Base-by-base conservation (phyloP, 2,888 invertebrate genomes). In the Baccha elongata region DNA sequence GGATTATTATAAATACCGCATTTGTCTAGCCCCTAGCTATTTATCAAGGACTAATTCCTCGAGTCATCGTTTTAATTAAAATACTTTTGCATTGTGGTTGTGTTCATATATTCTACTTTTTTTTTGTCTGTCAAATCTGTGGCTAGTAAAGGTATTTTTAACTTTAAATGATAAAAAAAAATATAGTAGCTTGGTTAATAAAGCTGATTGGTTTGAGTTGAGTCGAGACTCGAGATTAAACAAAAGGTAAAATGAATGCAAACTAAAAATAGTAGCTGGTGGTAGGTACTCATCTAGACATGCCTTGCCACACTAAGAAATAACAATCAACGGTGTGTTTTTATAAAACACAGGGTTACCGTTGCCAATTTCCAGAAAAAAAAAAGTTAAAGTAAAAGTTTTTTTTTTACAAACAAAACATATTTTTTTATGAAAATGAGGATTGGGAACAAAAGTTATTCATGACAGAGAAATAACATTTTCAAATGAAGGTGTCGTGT, bases 41-140 rank as follows among this genome's bases (percentile, higher is more conserved):
- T 79, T 73, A 79, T 84, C 79, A 79, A 69, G 74, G 69, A 74
- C 84, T 84, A 84, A 79, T 74, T 79, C 84, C 79, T 50, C 65
- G 53, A 74, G 78, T 79, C 69, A 60, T 69, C 52, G 46, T 74
- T 74, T 73, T 78, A 73, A 83, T 78, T 83, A 78, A 68, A 78
- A 73, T 64, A 83, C 42, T 78, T 81, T 76, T 58, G 69, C 81
- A 81, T 76, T 81, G 81, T 71, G 75, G 65, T 17, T 40, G 60
- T 29, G 44, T 60, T 42, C 40, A 15, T 11, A 1, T 15, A 5
- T 10, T 42, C 23, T 15, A n/a, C n/a, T 17, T 19, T 32, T 26
- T 40, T 21, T 19, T 0, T 23, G 11, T 58, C 19, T 44, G 44
- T n/a, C 10, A 13, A 58, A 26, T 15, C 15, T 58, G 0, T 23